Conservation (phyloP, 2,888 invertebrate genomes). For the Nemoura dubitans region DNA sequence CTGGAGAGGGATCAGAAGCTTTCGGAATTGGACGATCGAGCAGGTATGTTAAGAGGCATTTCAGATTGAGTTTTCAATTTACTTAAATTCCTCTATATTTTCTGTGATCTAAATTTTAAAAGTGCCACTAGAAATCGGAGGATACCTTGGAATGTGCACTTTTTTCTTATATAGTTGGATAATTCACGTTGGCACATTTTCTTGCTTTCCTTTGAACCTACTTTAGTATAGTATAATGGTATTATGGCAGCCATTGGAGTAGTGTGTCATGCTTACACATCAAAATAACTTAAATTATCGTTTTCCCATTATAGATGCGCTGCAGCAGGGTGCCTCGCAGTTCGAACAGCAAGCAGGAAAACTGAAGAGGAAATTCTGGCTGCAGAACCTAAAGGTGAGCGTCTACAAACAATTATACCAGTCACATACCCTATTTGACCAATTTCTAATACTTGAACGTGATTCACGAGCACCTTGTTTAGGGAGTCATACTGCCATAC, state of each 20-base stretch:
- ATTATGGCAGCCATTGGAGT: no score
- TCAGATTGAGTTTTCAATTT: not conserved
- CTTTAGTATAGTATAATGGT: no score
- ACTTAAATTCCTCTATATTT: not conserved
- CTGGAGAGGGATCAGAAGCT: constrained; percentile 94
- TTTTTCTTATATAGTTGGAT: not conserved
- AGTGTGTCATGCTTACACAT: no score
- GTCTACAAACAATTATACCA: no score
- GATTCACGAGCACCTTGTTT: no score
- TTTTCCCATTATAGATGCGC: constrained; percentile 72
- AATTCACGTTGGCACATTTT: not conserved
- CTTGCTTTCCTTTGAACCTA: no score
- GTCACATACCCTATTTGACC: no score
- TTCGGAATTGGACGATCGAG: constrained; percentile 93
- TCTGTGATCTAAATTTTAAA: not conserved
- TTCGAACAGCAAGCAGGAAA: constrained; percentile 98
- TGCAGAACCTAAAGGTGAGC: constrained; percentile 90
- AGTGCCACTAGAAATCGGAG: constrained; percentile 13
- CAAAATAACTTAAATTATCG: no score
- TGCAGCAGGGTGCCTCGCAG: constrained; percentile 93
- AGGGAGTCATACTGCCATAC: no score
- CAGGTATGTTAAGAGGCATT: constrained; percentile 63
- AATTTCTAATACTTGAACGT: no score
- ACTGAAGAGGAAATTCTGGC: constrained; percentile 96
- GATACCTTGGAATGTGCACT: not conserved